Evolutionary conservation across 2,888 invertebrate species (phyloP).

Genomic region (Antheraea yamamai): DNA sequence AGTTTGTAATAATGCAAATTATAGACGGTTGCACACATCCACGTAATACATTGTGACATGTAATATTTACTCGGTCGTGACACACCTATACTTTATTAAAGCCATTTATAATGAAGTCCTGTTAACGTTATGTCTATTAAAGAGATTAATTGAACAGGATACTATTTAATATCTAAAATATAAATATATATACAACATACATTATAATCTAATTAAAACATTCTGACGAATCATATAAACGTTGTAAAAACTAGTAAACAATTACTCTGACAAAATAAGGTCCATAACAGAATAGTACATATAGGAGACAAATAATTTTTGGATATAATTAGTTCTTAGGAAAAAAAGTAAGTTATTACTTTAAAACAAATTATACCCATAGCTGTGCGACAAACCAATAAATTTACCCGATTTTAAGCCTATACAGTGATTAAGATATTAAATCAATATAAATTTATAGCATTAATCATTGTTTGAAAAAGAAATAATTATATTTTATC

Average conservation of each 20-base stretch:
- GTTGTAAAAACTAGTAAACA: no score
- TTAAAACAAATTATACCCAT: neutral
- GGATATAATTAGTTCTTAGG: neutral
- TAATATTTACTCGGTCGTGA: neutral
- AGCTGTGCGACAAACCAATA: neutral
- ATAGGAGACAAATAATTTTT: no score
- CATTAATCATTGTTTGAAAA: no score
- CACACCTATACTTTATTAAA: neutral
- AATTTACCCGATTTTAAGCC: neutral
- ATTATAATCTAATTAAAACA: no score
- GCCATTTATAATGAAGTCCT: neutral
- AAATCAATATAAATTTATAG: neutral
- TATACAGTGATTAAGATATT: neutral
- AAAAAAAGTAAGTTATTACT: neutral
- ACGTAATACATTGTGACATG: neutral
- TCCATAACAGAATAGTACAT: no score
- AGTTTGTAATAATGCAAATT: slow-evolving; percentile 15
- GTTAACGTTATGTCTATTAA: neutral
- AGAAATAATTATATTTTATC: no score
- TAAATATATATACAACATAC: neutral
- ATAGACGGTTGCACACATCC: slow-evolving; percentile 7
- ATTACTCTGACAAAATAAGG: no score
- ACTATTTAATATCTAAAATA: neutral
- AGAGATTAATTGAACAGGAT: neutral
- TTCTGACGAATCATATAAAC: no score